Conservation (phyloP, 2,797 vertebrate genomes). For the Urocyon cinereoargenteus region DNA sequence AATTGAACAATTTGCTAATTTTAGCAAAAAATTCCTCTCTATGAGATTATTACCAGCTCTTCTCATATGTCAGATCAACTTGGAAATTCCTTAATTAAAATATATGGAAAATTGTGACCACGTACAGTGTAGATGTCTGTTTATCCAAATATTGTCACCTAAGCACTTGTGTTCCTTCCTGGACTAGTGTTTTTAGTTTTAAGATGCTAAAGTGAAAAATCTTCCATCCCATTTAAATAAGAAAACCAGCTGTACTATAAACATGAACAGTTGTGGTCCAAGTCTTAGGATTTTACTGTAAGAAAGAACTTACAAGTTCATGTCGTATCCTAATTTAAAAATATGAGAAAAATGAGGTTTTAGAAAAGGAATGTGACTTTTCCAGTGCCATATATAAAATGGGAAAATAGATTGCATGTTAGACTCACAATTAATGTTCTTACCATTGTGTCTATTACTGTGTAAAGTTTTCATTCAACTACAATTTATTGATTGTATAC, state of each 20-base stretch:
- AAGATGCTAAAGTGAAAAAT: not conserved
- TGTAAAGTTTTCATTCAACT: not conserved
- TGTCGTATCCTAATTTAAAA: conserved; percentile 3
- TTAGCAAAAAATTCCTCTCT: not conserved
- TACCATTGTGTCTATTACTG: not conserved
- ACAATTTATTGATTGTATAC: not conserved
- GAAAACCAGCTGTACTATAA: not conserved
- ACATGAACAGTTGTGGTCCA: not conserved
- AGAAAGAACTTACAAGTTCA: not conserved
- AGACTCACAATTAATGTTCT: not conserved
- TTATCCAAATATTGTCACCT: not conserved
- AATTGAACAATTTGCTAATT: not conserved
- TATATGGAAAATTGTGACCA: not conserved
- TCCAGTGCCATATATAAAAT: not conserved
- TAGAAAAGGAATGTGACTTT: not conserved
- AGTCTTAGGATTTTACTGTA: not conserved
- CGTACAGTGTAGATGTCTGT: not conserved
- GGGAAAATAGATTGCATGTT: not conserved
- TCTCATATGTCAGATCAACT: conserved; percentile 5
- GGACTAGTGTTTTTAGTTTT: not conserved
- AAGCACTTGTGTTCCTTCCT: not conserved
- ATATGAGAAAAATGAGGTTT: not conserved
- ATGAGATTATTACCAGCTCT: not conserved
- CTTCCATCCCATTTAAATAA: conserved; percentile 33
- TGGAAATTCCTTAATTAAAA: conserved; percentile 39